These are phyloP conservation scores for Drosophila subquinaria DNA, from an alignment of 2,888 invertebrate species.

Conservation along the genomic window DNA sequence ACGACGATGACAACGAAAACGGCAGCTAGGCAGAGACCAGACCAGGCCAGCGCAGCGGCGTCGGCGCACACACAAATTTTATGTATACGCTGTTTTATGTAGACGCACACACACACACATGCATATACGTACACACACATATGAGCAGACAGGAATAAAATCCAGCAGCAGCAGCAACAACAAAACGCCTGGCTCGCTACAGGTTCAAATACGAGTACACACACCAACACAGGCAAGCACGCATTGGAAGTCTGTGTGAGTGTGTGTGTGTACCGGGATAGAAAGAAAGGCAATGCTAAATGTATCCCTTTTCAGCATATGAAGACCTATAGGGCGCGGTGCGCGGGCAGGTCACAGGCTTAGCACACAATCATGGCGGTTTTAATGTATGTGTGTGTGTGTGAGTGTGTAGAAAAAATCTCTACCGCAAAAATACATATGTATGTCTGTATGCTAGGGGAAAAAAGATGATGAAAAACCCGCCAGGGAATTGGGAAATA, in stretches of 20 bases:
- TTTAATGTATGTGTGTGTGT: constrained; percentile 49
- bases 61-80: constrained; percentile 82
- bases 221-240: constrained; percentile 41
- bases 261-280: constrained; percentile 52
- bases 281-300: constrained; percentile 72
- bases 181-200: constrained; percentile 70
- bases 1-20: constrained; percentile 53
- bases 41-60: constrained; percentile 65
- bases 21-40: constrained; percentile 58
- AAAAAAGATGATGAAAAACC: constrained; percentile 51
- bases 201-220: constrained; percentile 67
- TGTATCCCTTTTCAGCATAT: constrained; percentile 73
- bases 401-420: constrained; percentile 65
- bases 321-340: constrained; percentile 52
- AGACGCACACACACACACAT: constrained; percentile 49
- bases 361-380: constrained; percentile 81
- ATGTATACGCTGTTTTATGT: constrained; percentile 79
- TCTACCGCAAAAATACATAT: constrained; percentile 75
- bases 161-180: constrained; percentile 61
- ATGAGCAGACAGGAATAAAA: constrained; percentile 67
- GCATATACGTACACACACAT: constrained; percentile 11
- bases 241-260: constrained; percentile 54
- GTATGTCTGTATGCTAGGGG: constrained; percentile 26
- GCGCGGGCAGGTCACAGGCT: constrained; percentile 72
- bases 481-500: constrained; percentile 48